Conservation (phyloP, 2,113 vertebrate genomes). For the Python bivittatus region DNA sequence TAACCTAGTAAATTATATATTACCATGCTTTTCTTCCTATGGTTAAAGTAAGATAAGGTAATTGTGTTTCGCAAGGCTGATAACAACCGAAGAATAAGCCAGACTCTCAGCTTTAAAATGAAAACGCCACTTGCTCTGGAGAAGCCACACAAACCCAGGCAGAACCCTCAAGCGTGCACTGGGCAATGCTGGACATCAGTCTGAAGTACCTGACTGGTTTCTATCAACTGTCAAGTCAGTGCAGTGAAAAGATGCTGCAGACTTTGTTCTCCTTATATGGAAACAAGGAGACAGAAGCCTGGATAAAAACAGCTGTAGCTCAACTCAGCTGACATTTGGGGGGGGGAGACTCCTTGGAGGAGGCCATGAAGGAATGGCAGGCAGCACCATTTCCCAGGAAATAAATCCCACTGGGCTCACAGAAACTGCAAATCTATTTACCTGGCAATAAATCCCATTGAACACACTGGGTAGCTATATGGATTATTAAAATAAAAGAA, state of each 20-base stretch:
- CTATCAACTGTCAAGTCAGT: slow-evolving; percentile 68
- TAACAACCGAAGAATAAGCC: neutral
- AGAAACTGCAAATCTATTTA: neutral
- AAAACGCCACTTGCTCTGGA: neutral
- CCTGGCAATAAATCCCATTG: neutral
- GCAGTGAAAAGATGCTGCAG: slow-evolving; percentile 44
- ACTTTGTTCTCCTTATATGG: slow-evolving; percentile 68
- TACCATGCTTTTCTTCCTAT: neutral
- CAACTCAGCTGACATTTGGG: neutral
- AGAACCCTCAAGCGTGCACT: neutral
- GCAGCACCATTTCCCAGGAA: neutral
- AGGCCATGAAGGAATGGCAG: neutral
- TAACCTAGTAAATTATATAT: neutral
- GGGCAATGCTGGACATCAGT: neutral
- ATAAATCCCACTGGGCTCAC: neutral
- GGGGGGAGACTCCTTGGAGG: neutral
- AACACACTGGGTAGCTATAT: neutral
- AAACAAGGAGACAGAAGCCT: slow-evolving; percentile 44
- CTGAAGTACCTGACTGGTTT: slow-evolving; percentile 60
- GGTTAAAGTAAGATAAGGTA: neutral
- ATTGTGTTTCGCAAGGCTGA: neutral
- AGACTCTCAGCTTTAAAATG: neutral
- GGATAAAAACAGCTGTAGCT: slow-evolving; percentile 40
- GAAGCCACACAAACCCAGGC: neutral
- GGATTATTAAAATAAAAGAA: neutral